Percentiles rank a stretch among this genome's conserved stretches.
Conservation (phyloP, 1,140 invertebrate species). For the Paraescarpia echinospica region DNA sequence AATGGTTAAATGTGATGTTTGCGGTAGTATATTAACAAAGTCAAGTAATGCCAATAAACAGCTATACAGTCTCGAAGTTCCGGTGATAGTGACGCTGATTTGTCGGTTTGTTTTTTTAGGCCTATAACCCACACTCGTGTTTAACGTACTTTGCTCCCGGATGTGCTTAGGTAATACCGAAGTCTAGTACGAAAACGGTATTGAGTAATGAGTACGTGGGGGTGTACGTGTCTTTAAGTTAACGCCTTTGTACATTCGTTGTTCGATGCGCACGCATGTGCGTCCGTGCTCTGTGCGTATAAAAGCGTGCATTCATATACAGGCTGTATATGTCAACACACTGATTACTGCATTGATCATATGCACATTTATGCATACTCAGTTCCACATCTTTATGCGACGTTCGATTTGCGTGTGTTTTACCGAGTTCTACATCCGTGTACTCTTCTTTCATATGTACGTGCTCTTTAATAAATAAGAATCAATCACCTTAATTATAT, state of each 20-base stretch:
- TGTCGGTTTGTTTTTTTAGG: not conserved
- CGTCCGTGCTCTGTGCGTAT: not conserved
- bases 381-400: too few species aligned
- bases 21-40: not conserved
- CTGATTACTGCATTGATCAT: too few species aligned
- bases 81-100: too few species aligned
- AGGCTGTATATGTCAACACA: too few species aligned
- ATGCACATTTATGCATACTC: too few species aligned
- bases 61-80: not conserved
- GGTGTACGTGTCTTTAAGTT: not conserved
- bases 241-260: not conserved
- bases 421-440: too few species aligned
- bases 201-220: not conserved
- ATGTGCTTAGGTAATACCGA: not conserved
- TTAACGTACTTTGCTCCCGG: not conserved
- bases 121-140: not conserved
- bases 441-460: too few species aligned
- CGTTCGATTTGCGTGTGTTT: too few species aligned
- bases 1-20: not conserved
- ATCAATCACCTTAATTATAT: too few species aligned
- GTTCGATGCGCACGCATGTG: not conserved
- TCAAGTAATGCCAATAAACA: not conserved
- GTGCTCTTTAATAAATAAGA: too few species aligned
- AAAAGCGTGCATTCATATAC: not conserved
- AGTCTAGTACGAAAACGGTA: not conserved